Base-by-base conservation (phyloP, 2,888 invertebrate genomes). In the Psylliodes chrysocephalus region DNA sequence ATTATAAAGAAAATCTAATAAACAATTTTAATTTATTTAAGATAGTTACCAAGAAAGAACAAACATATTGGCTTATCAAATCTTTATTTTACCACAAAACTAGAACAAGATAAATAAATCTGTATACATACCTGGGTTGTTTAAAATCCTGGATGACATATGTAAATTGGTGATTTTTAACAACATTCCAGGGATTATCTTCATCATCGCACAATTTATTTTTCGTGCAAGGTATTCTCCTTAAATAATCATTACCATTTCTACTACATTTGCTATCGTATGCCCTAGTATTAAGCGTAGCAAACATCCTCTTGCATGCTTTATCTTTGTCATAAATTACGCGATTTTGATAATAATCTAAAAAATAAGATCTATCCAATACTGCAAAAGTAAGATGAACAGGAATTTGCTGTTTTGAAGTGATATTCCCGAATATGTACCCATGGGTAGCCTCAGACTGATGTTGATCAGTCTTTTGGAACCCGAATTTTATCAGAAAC, bases 391-490 rank as follows among this genome's bases (percentile, higher is more conserved):
- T 95, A 33, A 93, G 86, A 8, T 89, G 89, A 69, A 86, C 86
- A 62, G 86, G 85, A 75, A 91, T 89, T 60, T 87, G 85, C 47
- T 86, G 84, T 69, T 84, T 86, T 0, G 93, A 88, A 19, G 96
- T 95, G 47, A 98, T 89, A 82, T 98, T 98, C 10, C 98, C 98
- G 81, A 95, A 98, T 75, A 98, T 95, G 82, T 94, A 98, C 49
- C 98, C 98, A 82, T 92, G 92, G 70, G 96, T 94, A 77, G 93
- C 91, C 73, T 90, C 91, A 76, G 90, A 89, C 73, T 91, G 90
- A 81, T 94, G 91, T 42, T 90, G 87, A 81, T 95, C 94, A 10
- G 97, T 96, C 83, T 96, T 96, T 84, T 98, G 97, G 81, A 98
- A 95, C 62, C 97, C 98, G 83, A 97, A 98, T 82, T 97, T 97